A percentile compares a stretch with the other conserved stretches of the same genome.
Evolutionary conservation across 2,113 vertebrate genomes (phyloP).

Genomic region (Anser brachyrhynchus): DNA sequence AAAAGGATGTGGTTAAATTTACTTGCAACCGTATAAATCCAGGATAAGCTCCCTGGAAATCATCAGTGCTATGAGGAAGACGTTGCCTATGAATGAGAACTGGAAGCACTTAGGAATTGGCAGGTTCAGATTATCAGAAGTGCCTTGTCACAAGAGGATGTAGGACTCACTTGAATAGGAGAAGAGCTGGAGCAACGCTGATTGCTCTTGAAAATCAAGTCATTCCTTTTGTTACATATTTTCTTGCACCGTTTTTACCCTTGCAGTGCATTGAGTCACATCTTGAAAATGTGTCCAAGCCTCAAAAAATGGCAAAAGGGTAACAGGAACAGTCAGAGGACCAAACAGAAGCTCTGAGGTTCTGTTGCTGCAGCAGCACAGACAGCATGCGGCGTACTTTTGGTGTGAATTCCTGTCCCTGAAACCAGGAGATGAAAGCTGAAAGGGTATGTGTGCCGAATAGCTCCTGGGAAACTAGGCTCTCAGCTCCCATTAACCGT

Average conservation of each 20-base stretch:
- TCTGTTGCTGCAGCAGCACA: fast-evolving
- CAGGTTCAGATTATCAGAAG: neutral
- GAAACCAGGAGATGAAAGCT: neutral
- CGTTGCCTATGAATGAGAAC: neutral
- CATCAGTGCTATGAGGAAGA: neutral
- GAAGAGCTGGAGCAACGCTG: neutral
- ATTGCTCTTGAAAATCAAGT: neutral
- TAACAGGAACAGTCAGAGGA: neutral
- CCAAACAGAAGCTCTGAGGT: neutral
- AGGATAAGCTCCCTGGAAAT: neutral
- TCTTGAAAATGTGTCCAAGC: neutral
- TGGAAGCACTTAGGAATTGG: neutral
- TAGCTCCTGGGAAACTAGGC: neutral
- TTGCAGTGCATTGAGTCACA: neutral
- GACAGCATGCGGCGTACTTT: fast-evolving
- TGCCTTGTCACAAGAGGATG: neutral
- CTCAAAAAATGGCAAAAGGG: neutral
- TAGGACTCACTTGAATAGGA: neutral
- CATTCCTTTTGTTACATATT: fast-evolving
- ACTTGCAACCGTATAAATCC: neutral
- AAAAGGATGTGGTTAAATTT: neutral
- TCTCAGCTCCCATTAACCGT: neutral
- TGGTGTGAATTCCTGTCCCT: neutral
- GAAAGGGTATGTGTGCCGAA: neutral
- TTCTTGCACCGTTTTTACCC: neutral